Evolutionary conservation across 1,140 invertebrate genomes (phyloP), one percentile per base, ranked within the genome.

Genomic region (Ylistrum balloti): DNA sequence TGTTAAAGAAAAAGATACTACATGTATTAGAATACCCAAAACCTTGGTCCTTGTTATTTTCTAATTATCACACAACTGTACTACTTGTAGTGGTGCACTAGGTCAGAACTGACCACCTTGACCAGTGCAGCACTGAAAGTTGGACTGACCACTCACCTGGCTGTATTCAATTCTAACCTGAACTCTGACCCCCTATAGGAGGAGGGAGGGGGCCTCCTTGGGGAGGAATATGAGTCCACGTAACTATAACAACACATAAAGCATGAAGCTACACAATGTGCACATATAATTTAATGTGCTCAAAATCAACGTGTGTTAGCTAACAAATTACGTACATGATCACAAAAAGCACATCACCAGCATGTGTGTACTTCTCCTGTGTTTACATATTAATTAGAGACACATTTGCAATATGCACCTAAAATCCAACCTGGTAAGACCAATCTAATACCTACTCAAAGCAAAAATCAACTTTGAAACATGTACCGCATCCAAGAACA

Each of bases 171-270:
- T 5, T 28, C 56, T 74, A 74, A 74, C 56, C 56, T 74, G 56
- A 28, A 74, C n/a, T 74, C 56, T 28, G 56, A 74, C 20, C 56
- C 56, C 56, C 56, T 74, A 74, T 28, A 28, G n/a, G 56, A 74
- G n/a, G 56, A 74, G n/a, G 56, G 56, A 74, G 56, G 56, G 22
- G 56, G 56, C 56, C 56, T 74, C 56, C 56, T 9, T n/a, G 56
- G 56, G 56, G 56, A 74, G n/a, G 56, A 74, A 74, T 74, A 74
- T n/a, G 56, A 74, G 56, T 74, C 56, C 56, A 74, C 56, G n/a
- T 74, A 74, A 11, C 56, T 74, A 74, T 28, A 74, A 74, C 56
- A 74, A 74, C n/a, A 74, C n/a, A 74, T 74, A 74, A n/a, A 74
- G 56, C 56, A 74, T 48, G 13, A 74, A 74, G 22, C 56, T 74